Evolutionary conservation across 2,888 invertebrate genomes (phyloP), one percentile per base, ranked within the genome.

Genomic region (Bembecia ichneumoniformis): DNA sequence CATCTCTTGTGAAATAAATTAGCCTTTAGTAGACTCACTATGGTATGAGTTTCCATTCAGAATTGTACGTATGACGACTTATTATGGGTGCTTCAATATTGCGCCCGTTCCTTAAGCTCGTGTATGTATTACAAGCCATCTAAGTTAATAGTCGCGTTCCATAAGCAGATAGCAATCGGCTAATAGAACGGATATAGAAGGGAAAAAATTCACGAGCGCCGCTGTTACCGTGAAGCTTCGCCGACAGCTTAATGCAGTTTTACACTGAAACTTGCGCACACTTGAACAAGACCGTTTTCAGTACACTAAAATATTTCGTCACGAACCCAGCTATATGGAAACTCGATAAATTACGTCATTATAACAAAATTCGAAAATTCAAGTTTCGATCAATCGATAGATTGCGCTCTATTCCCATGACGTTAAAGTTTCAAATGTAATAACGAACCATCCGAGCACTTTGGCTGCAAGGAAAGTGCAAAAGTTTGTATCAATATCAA

Each of bases 211-310:
- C 59, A 58, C 53, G 51, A 59, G 55, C 59, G 49, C 48, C 47
- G 46, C 49, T 59, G 40, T 14, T 11, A 40, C 13, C 5, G 40
- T 10, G 14, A 14, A 13, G 40, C 40, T 14, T 40, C 14, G 40
- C 13, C n/a, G 40, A 40, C 40, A 40, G 55, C 52, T 55, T 63
- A 63, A 71, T 68, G 61, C 65, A 65, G 64, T 65, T 66, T 70
- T 74, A 77, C 77, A 75, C 74, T 63, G 56, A 73, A 77, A 73
- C 66, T 71, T 68, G 66, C 66, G 66, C 66, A 60, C 67, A 67
- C 71, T 75, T 64, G 58, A 72, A 64, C 55, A 59, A 46, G 45
- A 16, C 59, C 48, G 54, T 43, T 9, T 15, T 50, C 49, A 45
- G 43, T 51, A 64, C 65, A 60, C 63, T 69, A 66, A 68, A 71